Evolutionary conservation across 2,888 invertebrate genomes (phyloP).

Genomic region (Altica lythri): DNA sequence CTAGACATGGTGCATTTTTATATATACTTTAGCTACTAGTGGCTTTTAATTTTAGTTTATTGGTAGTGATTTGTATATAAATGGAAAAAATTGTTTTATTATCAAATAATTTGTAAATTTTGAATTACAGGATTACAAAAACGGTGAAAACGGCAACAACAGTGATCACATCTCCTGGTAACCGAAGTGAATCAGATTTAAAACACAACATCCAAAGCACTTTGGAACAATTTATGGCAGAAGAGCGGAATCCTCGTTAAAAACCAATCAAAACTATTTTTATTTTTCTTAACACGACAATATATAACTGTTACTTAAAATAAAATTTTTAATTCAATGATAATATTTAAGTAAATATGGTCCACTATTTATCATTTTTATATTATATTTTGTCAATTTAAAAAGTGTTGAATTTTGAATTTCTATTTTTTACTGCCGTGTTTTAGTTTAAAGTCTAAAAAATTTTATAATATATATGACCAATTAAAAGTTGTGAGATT

Average conservation of each 20-base stretch:
- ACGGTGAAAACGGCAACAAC: conserved; percentile 59
- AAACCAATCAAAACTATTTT: conserved; percentile 45
- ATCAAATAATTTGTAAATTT: too few relatives aligned
- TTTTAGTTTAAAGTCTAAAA: conserved; percentile 17
- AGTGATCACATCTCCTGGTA: conserved; percentile 49
- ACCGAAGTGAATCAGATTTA: conserved; percentile 52
- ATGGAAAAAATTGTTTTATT: too few relatives aligned
- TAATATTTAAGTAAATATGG: not conserved
- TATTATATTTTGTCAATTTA: conserved; percentile 6
- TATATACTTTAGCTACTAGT: too few relatives aligned
- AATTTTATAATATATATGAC: conserved; percentile 41
- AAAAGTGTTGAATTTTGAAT: conserved; percentile 19
- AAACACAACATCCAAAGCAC: conserved; percentile 61
- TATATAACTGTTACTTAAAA: conserved; percentile 33
- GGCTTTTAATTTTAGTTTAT: too few relatives aligned
- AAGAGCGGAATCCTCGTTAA: conserved; percentile 59
- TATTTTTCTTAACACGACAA: conserved; percentile 21
- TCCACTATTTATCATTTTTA: not conserved
- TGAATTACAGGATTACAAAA: conserved; percentile 58
- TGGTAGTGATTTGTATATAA: too few relatives aligned
- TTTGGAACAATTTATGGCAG: conserved; percentile 62
- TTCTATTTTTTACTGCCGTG: conserved; percentile 12
- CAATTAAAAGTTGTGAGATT: conserved; percentile 42
- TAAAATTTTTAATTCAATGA: conserved; percentile 10
- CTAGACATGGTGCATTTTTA: too few relatives aligned